Evolutionary conservation across 2,113 vertebrate species (phyloP).

Genomic region (human): DNA sequence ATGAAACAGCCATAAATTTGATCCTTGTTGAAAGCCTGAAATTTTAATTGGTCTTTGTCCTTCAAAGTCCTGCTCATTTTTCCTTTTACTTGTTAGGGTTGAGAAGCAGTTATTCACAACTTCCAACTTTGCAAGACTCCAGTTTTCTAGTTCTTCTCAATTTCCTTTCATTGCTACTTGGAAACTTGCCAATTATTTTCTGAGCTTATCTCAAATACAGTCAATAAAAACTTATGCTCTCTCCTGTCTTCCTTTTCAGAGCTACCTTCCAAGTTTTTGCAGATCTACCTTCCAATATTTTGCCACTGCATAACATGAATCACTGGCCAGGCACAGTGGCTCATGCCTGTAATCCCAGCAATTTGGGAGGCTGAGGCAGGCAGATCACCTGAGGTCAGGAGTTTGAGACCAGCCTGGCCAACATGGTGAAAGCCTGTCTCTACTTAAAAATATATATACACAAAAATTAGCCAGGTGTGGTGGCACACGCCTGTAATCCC

Average conservation of each 20-base stretch:
- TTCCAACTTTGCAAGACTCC: neutral
- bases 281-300: neutral
- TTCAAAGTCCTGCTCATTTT: neutral
- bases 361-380: too few species aligned
- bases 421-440: too few species aligned
- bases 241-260: neutral
- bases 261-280: neutral
- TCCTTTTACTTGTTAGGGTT: neutral
- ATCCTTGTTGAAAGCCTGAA: neutral
- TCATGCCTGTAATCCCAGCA: too few species aligned
- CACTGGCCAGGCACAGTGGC: neutral
- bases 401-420: too few species aligned
- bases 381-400: too few species aligned
- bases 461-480: too few species aligned
- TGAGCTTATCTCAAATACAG: neutral
- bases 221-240: neutral
- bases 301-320: neutral
- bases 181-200: neutral
- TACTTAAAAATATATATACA: too few species aligned
- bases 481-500: too few species aligned
- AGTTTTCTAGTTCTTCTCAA: neutral
- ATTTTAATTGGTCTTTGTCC: slow-evolving; percentile 1
- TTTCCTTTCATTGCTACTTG: neutral
- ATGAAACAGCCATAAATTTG: neutral
- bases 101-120: neutral